Evolutionary conservation across 1,140 invertebrate species (phyloP).

Genomic region (Platyura marginata): DNA sequence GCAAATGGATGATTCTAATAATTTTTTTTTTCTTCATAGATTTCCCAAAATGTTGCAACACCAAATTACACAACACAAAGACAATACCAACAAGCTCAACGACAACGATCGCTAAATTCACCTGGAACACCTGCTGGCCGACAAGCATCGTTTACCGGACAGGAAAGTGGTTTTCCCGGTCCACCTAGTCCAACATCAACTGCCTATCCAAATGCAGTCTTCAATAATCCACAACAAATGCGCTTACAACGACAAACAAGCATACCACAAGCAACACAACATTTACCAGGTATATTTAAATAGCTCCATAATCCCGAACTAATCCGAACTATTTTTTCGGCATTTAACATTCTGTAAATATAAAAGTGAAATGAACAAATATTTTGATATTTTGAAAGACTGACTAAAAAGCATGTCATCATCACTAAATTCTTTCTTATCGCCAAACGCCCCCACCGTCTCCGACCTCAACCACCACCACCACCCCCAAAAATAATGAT

Average conservation of each 20-base stretch:
- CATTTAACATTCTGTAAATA: too few relatives aligned
- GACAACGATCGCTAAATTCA: conserved; percentile 32
- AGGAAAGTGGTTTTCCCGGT: conserved; percentile 24
- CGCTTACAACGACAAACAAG: conserved; percentile 42
- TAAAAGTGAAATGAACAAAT: too few relatives aligned
- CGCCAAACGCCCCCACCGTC: too few relatives aligned
- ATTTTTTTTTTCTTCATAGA: background rate
- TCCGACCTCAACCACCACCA: too few relatives aligned
- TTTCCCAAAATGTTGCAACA: background rate
- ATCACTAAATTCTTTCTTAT: too few relatives aligned
- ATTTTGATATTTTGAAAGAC: too few relatives aligned
- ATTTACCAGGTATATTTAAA: conserved; percentile 46
- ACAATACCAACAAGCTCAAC: conserved; percentile 17
- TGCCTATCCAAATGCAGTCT: conserved; percentile 4
- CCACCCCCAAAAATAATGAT: too few relatives aligned
- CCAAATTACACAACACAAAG: background rate
- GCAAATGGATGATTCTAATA: background rate
- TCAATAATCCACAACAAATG: conserved; percentile 10
- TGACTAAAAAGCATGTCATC: too few relatives aligned
- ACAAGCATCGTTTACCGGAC: conserved; percentile 17
- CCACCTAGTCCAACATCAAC: conserved; percentile 29
- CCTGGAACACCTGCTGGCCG: conserved; percentile 25
- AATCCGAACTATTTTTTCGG: too few relatives aligned
- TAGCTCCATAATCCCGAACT: too few relatives aligned
- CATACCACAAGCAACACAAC: conserved; percentile 41